phyloP scores from a whole-genome alignment of 2,797 vertebrate genomes.

The Gambelia wislizenii region DNA sequence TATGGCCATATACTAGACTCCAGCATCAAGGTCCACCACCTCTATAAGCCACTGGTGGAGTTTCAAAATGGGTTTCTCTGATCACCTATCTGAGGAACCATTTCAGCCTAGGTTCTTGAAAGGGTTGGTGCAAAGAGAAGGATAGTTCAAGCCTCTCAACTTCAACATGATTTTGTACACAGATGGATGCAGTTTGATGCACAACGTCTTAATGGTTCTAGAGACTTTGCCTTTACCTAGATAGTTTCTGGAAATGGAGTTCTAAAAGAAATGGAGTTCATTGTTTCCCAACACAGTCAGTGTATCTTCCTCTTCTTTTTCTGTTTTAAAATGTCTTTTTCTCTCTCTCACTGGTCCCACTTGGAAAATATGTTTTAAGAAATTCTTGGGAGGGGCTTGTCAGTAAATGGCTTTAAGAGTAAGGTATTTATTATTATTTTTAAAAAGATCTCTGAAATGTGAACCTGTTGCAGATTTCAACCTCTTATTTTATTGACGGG shows the following conservation, averaged over 20 bases:
- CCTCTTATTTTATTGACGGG: constrained; percentile 43
- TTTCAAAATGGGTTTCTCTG: background rate
- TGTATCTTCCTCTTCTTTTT: background rate
- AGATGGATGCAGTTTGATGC: background rate
- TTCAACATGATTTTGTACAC: background rate
- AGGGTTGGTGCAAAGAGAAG: no score
- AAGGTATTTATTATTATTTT: constrained; percentile 36
- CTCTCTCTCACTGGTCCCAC: no score
- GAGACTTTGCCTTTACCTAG: background rate
- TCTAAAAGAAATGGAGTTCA: background rate
- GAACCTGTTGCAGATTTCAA: constrained; percentile 37
- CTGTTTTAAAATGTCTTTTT: background rate
- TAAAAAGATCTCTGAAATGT: constrained; percentile 12
- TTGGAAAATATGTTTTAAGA: background rate
- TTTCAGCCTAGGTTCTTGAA: background rate
- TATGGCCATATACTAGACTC: constrained; percentile 92
- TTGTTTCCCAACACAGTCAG: background rate
- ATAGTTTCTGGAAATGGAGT: background rate
- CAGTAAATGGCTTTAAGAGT: constrained; percentile 22
- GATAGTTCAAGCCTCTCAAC: background rate
- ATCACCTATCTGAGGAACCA: no score
- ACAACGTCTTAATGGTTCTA: background rate
- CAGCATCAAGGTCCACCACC: constrained; percentile 90
- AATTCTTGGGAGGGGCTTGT: background rate
- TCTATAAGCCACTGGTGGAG: constrained; percentile 72